Conservation (phyloP, 2,113 vertebrate species). For the Sinocyclocheilus anshuiensis region DNA sequence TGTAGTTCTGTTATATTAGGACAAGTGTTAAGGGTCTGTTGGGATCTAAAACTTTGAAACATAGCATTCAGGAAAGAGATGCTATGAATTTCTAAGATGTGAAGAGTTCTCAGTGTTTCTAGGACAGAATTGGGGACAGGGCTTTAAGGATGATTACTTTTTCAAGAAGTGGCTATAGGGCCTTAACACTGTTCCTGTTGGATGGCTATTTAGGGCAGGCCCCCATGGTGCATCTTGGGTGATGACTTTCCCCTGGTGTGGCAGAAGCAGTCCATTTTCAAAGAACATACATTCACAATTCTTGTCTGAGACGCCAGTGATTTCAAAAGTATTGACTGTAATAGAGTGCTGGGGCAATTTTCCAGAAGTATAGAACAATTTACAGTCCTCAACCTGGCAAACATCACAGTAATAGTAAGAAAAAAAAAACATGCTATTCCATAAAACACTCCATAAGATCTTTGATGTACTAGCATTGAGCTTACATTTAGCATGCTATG, state of each 20-base stretch:
- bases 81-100: background rate
- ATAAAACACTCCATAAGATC: background rate
- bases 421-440: background rate
- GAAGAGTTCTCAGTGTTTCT: background rate
- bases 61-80: background rate
- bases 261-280: constrained; percentile 5
- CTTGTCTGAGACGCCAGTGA: background rate
- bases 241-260: constrained; percentile 39
- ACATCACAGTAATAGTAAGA: background rate
- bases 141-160: constrained; percentile 30
- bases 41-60: background rate
- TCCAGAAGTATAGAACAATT: background rate
- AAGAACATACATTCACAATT: constrained; percentile 18
- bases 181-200: constrained; percentile 60
- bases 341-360: background rate
- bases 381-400: background rate
- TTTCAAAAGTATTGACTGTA: background rate
- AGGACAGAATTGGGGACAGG: constrained; percentile 21
- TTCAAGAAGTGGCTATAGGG: constrained; percentile 22
- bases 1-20: background rate
- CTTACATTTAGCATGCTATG: background rate
- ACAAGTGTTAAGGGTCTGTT: background rate
- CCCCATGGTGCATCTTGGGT: constrained; percentile 40
- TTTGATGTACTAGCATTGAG: background rate
- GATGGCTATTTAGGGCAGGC: constrained; percentile 56